phyloP scores from a whole-genome alignment of 2,113 vertebrate species.

The Dascyllus trimaculatus region DNA sequence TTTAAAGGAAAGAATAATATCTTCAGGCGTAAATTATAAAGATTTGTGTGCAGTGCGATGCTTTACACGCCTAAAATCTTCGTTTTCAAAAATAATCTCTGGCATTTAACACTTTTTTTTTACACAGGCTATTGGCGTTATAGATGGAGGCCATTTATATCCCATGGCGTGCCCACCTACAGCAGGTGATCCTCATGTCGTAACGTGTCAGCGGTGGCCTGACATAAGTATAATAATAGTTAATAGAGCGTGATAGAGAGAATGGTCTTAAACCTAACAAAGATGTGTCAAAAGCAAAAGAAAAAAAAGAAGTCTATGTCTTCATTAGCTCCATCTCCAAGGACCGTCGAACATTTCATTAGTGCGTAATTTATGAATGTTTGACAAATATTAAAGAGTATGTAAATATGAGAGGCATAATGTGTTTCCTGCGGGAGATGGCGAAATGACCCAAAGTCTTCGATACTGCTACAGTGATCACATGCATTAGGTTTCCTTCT shows the following conservation, averaged over 20 bases:
- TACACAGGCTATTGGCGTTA: slow-evolving; percentile 63
- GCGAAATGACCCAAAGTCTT: slow-evolving; percentile 99
- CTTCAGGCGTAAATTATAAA: neutral
- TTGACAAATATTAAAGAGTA: slow-evolving; percentile 99
- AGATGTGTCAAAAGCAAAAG: slow-evolving; percentile 89
- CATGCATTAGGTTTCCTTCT: slow-evolving; percentile 92
- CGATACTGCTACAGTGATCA: slow-evolving; percentile 96
- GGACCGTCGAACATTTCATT: slow-evolving; percentile 99
- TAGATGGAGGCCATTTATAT: slow-evolving; percentile 78
- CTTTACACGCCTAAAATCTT: neutral
- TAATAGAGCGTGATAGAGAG: slow-evolving; percentile 94
- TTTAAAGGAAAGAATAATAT: neutral
- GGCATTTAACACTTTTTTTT: slow-evolving; percentile 58
- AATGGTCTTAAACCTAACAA: slow-evolving; percentile 95
- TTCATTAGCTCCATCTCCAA: slow-evolving; percentile 98
- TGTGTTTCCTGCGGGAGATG: slow-evolving; percentile 99
- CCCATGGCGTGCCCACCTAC: slow-evolving; percentile 87
- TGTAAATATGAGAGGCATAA: slow-evolving; percentile 98
- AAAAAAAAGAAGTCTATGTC: slow-evolving; percentile 92
- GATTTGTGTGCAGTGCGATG: neutral
- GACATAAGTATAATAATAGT: slow-evolving; percentile 94
- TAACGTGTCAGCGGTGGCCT: slow-evolving; percentile 91
- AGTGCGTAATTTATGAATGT: slow-evolving; percentile 99
- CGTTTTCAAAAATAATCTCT: slow-evolving; percentile 4
- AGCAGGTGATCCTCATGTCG: slow-evolving; percentile 93